phyloP scores from a whole-genome alignment of 2,113 vertebrate species.

The Copsychus sechellarum region DNA sequence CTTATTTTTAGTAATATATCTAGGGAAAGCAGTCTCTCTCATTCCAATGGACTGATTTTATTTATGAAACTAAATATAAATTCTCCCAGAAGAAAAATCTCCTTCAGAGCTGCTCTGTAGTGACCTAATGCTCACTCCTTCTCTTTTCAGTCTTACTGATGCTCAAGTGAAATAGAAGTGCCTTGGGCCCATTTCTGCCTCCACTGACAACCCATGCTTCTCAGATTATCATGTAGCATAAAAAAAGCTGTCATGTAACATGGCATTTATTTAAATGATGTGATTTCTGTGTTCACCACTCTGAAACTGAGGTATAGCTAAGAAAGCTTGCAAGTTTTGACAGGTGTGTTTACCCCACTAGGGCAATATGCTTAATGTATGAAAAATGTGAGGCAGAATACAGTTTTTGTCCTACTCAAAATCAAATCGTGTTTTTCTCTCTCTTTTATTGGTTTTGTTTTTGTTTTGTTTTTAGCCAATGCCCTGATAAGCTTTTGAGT shows the following conservation, averaged over 20 bases:
- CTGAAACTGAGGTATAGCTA: constrained; percentile 44
- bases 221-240: constrained; percentile 61
- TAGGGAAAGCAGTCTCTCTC: constrained; percentile 25
- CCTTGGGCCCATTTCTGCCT: constrained; percentile 66
- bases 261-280: constrained; percentile 67
- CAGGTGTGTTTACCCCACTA: constrained; percentile 21
- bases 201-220: constrained; percentile 56
- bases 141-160: constrained; percentile 64
- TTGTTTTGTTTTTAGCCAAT: background rate
- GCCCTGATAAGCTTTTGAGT: background rate
- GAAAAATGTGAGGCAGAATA: constrained; percentile 7
- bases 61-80: constrained; percentile 58
- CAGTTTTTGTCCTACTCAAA: background rate
- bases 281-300: constrained; percentile 54
- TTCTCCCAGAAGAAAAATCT: constrained; percentile 57
- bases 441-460: background rate
- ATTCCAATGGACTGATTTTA: constrained; percentile 16
- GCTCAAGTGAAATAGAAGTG: constrained; percentile 64
- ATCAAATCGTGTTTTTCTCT: background rate
- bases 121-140: constrained; percentile 63
- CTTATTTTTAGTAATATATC: constrained; percentile 46
- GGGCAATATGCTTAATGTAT: constrained; percentile 33
- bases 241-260: constrained; percentile 63
- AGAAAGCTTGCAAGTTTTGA: constrained; percentile 50
- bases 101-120: constrained; percentile 32